phyloP scores from a whole-genome alignment of 2,797 vertebrate genomes.

The Pseudomugil tenellus region DNA sequence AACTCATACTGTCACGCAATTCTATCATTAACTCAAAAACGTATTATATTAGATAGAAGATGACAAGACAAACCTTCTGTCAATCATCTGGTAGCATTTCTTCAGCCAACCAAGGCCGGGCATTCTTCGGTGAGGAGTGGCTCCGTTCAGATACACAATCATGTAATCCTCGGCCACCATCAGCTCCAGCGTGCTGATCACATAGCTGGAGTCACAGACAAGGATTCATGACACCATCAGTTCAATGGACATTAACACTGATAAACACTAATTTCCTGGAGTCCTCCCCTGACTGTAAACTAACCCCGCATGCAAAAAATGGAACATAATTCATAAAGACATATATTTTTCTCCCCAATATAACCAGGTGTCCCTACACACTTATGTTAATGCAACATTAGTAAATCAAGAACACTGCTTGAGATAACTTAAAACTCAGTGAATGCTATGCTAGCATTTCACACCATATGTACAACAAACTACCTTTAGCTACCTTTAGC shows the following conservation, averaged over 20 bases:
- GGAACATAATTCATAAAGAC: not conserved
- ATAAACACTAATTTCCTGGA: not conserved
- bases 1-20: not conserved
- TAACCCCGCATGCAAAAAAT: not conserved
- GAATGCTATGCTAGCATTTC: not conserved
- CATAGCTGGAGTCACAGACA: slow-evolving; percentile 83
- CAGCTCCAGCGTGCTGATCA: slow-evolving; percentile 97
- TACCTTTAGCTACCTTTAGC: not conserved
- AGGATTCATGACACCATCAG: not conserved
- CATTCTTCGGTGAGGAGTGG: slow-evolving; percentile 96
- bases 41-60: not conserved
- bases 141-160: slow-evolving; percentile 97
- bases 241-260: not conserved
- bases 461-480: not conserved
- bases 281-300: not conserved
- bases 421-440: not conserved
- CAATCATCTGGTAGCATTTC: slow-evolving; percentile 99
- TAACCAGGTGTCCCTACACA: not conserved
- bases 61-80: slow-evolving; percentile 82
- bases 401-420: not conserved
- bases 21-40: not conserved
- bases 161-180: slow-evolving; percentile 99
- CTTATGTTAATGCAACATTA: not conserved
- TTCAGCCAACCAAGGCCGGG: slow-evolving; percentile 97
- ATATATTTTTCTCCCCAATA: not conserved